Evolutionary conservation across 2,797 vertebrate species (phyloP), one percentile per base, ranked within the genome.

Genomic region (Enteromius unitaeniatus): DNA sequence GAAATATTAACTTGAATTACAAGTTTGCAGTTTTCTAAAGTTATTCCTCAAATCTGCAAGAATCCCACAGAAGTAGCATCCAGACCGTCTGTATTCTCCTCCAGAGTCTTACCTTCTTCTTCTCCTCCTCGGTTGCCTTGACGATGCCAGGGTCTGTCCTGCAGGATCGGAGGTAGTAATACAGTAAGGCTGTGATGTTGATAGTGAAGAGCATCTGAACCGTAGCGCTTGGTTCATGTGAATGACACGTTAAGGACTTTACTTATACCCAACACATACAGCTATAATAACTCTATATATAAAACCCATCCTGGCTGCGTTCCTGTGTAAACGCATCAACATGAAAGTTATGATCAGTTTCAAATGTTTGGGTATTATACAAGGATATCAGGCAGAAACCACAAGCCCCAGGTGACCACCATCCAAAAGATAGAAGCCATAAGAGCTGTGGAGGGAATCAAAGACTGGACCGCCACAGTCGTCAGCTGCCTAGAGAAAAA

Each of bases 381-480:
- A 77, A 99, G 97, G 98, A 99, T 99, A 99, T 99, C 93, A 82
- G 97, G 97, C 84, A 97, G 89, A 90, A 99, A 97, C 94, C 95
- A 96, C 85, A 97, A 90, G 90, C 93, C 95, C 95, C 97, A 99
- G 28, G 97, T 99, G 89, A 96, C 70, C 53, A 95, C 91, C 94
- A 99, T 97, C 97, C 96, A 99, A 92, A 98, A 97, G 45, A 96
- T 2, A 0, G 97, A 98, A 73, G 96, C 96, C 89, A 97, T 92
- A 79, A 99, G 93, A 86, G 93, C 70, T 1, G 94, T 88, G 7
- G 95, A 85, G 6, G 97, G 96, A 64, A 98, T 86, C 55, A 96
- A 92, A 4, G 94, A 88, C 19, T 94, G 92, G 77, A 95, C 95
- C 77, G 91, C 92, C 21, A 93, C 87, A 0, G 89, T 92, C 0